A percentile compares a stretch with the other conserved stretches of the same genome.
These are phyloP conservation scores for Lasiurus borealis DNA, from an alignment of 2,113 vertebrate species.

Conservation along the genomic window DNA sequence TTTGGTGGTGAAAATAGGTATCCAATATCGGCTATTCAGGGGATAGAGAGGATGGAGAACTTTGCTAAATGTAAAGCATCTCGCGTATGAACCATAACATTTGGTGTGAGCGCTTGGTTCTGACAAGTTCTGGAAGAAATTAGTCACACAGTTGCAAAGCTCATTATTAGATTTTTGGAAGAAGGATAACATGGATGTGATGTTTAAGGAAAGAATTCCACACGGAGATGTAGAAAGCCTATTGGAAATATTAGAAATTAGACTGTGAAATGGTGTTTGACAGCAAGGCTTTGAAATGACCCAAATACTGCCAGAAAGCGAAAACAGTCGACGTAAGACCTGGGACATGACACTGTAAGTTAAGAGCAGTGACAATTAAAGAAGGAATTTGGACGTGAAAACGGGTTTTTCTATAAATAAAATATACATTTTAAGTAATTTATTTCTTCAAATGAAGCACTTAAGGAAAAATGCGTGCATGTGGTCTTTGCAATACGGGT, in stretches of 20 bases:
- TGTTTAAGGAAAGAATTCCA: conserved; percentile 47
- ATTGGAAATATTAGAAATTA: conserved; percentile 56
- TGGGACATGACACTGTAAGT: not conserved
- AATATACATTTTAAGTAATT: not conserved
- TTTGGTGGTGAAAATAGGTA: not conserved
- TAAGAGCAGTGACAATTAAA: conserved; percentile 27
- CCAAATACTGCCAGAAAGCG: not conserved
- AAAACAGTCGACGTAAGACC: not conserved
- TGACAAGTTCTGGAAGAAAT: conserved; percentile 72
- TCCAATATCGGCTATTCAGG: not conserved
- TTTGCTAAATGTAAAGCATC: not conserved
- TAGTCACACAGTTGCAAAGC: conserved; percentile 54
- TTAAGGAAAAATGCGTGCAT: not conserved
- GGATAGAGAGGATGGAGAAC: not conserved
- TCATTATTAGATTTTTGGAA: conserved; percentile 71
- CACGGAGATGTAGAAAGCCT: not conserved
- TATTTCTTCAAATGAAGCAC: conserved; percentile 16
- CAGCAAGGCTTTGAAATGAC: not conserved
- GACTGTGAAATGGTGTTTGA: conserved; percentile 53
- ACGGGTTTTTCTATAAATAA: not conserved
- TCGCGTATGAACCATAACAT: not conserved
- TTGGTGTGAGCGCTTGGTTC: not conserved
- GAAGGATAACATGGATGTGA: conserved; percentile 20
- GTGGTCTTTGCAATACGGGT: conserved; percentile 7
- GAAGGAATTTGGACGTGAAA: not conserved